Conservation (phyloP, 2,113 vertebrate genomes). For the Neodontobutis hainanensis region DNA sequence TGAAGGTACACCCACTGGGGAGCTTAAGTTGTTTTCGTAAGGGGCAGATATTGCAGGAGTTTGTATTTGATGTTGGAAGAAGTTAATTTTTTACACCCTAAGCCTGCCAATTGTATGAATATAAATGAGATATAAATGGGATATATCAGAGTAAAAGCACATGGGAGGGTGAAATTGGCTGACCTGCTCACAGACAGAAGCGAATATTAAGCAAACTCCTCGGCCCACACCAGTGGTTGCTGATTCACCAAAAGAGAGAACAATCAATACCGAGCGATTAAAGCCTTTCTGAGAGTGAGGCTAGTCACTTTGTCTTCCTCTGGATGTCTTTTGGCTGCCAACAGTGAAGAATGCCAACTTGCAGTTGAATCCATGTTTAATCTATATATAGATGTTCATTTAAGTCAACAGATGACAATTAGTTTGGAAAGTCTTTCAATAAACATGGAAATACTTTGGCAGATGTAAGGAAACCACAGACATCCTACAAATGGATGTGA, state of each 20-base stretch:
- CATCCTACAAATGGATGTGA: no score
- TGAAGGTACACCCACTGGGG: slow-evolving; percentile 10
- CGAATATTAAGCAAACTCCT: slow-evolving; percentile 59
- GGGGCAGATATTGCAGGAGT: slow-evolving; percentile 22
- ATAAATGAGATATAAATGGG: slow-evolving; percentile 64
- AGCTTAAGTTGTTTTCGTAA: slow-evolving; percentile 1
- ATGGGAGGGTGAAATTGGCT: slow-evolving; percentile 54
- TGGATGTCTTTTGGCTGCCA: slow-evolving; percentile 20
- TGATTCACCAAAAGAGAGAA: slow-evolving; percentile 58
- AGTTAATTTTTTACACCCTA: slow-evolving; percentile 47
- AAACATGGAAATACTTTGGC: no score
- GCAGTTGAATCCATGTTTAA: slow-evolving; percentile 2
- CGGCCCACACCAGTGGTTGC: slow-evolving; percentile 50
- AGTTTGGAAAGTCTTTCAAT: no score
- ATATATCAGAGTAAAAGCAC: slow-evolving; percentile 49
- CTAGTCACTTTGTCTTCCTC: slow-evolving; percentile 27
- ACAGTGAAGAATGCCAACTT: background rate
- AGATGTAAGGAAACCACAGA: no score
- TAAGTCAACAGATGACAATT: no score
- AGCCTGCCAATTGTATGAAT: slow-evolving; percentile 47
- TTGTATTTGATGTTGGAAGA: slow-evolving; percentile 33
- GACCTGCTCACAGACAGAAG: slow-evolving; percentile 54
- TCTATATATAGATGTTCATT: no score
- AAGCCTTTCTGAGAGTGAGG: slow-evolving; percentile 33
- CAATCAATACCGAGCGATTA: slow-evolving; percentile 58